Evolutionary conservation across 2,888 invertebrate genomes (phyloP).

Genomic region (Apamea sordens): DNA sequence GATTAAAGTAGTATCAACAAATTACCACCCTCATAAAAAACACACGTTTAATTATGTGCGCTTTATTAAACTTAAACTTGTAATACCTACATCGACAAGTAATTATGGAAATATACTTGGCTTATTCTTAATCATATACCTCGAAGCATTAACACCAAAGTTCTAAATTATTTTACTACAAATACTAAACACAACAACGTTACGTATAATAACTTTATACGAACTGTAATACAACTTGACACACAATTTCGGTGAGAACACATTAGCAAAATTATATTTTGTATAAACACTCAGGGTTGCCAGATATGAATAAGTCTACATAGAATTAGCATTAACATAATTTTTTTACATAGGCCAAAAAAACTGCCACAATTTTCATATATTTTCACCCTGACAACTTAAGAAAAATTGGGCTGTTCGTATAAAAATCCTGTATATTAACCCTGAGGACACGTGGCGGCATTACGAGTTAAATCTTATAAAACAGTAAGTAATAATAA

Average conservation of each 20-base stretch:
- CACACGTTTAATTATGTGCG: background rate
- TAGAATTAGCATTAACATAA: background rate
- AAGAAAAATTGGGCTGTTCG: background rate
- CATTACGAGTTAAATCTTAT: constrained; percentile 17
- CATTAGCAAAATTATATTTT: constrained; percentile 50
- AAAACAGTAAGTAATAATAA: constrained; percentile 26
- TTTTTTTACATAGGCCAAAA: background rate
- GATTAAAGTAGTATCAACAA: background rate
- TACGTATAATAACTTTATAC: constrained; percentile 41
- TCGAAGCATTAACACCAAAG: constrained; percentile 13
- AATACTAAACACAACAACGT: constrained; percentile 33
- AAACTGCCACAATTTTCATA: background rate
- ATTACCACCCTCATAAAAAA: background rate
- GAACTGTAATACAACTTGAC: constrained; percentile 39
- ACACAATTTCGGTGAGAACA: constrained; percentile 41
- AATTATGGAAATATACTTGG: background rate
- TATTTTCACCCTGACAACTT: background rate
- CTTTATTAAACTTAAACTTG: background rate
- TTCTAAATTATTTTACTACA: constrained; percentile 15
- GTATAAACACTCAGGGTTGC: constrained; percentile 28
- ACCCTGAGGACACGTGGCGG: constrained; percentile 6
- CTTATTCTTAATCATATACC: background rate
- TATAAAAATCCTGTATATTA: background rate
- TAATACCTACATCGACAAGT: background rate
- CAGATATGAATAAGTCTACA: background rate